Conservation (phyloP, 2,797 vertebrate genomes). For the Enteromius viviparus region DNA sequence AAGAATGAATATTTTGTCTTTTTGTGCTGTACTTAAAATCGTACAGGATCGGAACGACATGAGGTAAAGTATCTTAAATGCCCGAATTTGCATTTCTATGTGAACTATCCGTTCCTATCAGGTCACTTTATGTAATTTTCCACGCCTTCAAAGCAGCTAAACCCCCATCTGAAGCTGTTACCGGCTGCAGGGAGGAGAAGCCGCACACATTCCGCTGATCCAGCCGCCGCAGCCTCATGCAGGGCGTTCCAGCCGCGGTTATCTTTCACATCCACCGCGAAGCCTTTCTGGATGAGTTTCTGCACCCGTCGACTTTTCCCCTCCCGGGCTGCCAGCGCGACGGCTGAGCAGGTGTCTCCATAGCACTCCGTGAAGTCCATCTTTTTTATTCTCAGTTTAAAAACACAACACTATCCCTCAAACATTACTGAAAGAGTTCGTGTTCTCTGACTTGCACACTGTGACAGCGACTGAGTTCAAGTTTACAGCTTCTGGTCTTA, state of each 20-base stretch:
- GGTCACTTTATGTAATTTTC: background rate
- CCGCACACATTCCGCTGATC: conserved; percentile 78
- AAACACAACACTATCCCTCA: background rate
- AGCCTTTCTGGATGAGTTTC: conserved; percentile 81
- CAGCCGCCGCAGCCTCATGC: conserved; percentile 88
- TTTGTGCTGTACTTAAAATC: background rate
- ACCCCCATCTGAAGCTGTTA: conserved; percentile 61
- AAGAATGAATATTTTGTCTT: background rate
- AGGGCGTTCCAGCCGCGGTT: conserved; percentile 93
- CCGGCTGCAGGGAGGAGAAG: conserved; percentile 79
- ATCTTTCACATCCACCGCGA: conserved; percentile 82
- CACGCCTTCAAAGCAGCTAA: background rate
- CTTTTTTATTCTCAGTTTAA: background rate
- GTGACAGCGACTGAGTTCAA: background rate
- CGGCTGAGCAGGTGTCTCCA: conserved; percentile 82
- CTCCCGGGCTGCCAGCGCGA: conserved; percentile 83
- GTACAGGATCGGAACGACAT: too few species aligned
- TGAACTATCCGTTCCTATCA: background rate
- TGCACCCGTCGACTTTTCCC: conserved; percentile 76
- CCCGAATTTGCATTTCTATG: background rate
- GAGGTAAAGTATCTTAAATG: background rate
- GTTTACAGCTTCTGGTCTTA: background rate
- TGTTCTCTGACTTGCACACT: background rate
- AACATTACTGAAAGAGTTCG: background rate
- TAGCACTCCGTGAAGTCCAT: conserved; percentile 95